These are phyloP conservation scores for Lutraria lutraria DNA, from an alignment of 2,888 invertebrate species.

Conservation along the genomic window DNA sequence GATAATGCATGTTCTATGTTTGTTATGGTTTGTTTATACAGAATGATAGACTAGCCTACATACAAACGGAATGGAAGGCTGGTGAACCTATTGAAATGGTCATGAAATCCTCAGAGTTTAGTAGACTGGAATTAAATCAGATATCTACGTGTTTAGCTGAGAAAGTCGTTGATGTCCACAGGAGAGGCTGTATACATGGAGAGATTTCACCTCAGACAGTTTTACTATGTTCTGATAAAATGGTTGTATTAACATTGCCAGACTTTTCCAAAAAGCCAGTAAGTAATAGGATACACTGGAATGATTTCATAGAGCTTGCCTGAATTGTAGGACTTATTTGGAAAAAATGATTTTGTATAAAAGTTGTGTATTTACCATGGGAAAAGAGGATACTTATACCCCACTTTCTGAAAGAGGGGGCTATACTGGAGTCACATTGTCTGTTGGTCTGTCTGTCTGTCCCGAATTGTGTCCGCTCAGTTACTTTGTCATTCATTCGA, in stretches of 20 bases:
- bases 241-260: slow-evolving; percentile 73
- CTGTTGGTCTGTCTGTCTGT: too few relatives aligned
- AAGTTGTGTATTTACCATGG: too few relatives aligned
- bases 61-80: slow-evolving; percentile 67
- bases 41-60: slow-evolving; percentile 79
- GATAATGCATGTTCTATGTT: not conserved
- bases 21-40: slow-evolving; percentile 46
- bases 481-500: too few relatives aligned
- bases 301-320: too few relatives aligned
- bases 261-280: slow-evolving; percentile 80
- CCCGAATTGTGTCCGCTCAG: too few relatives aligned
- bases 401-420: too few relatives aligned
- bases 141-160: slow-evolving; percentile 48
- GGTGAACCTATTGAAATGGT: slow-evolving; percentile 70
- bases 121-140: slow-evolving; percentile 44
- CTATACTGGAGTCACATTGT: too few relatives aligned
- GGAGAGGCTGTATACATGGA: slow-evolving; percentile 77
- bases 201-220: slow-evolving; percentile 79
- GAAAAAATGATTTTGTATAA: too few relatives aligned
- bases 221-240: slow-evolving; percentile 70
- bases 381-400: too few relatives aligned
- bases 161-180: slow-evolving; percentile 74
- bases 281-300: slow-evolving; percentile 45
- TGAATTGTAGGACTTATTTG: too few relatives aligned
- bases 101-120: slow-evolving; percentile 53